Percentiles rank a stretch among this genome's conserved stretches.
phyloP scores from a whole-genome alignment of 2,797 vertebrate genomes.

The Crypturellus tataupa region DNA sequence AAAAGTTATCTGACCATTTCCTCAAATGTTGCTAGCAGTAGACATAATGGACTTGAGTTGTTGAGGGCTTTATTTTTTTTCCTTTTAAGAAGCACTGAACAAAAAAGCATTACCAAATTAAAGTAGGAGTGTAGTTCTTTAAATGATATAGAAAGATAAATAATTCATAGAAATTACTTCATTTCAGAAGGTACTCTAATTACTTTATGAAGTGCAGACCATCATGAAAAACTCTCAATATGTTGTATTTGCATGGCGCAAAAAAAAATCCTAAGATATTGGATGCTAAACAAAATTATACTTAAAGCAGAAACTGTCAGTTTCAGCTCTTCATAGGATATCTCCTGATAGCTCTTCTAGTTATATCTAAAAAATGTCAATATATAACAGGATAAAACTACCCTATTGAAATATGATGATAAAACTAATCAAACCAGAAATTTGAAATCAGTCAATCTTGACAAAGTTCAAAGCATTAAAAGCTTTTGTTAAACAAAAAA shows the following conservation, averaged over 20 bases:
- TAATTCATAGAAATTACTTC: slow-evolving; percentile 7
- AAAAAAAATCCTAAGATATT: slow-evolving; percentile 20
- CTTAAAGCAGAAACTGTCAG: neutral
- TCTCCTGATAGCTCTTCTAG: neutral
- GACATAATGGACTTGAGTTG: slow-evolving; percentile 1
- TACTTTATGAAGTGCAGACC: too few species aligned
- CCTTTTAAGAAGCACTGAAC: neutral
- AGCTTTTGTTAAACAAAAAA: neutral
- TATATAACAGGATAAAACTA: slow-evolving; percentile 13
- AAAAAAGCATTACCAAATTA: slow-evolving; percentile 20
- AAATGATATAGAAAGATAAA: slow-evolving; percentile 14
- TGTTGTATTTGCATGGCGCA: neutral
- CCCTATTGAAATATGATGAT: neutral
- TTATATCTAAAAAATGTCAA: neutral
- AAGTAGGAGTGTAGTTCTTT: neutral
- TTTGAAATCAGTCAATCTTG: neutral
- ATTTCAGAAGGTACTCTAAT: neutral
- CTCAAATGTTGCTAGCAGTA: neutral
- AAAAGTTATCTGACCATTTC: slow-evolving; percentile 1
- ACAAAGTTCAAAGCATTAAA: slow-evolving; percentile 14
- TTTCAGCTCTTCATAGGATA: slow-evolving; percentile 30
- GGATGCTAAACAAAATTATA: slow-evolving; percentile 10
- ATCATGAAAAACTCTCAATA: neutral
- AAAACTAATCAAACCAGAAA: slow-evolving; percentile 9
- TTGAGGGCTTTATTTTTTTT: neutral